These are phyloP conservation scores for Alethe castanea DNA, from an alignment of 2,113 vertebrate genomes.

Conservation along the genomic window DNA sequence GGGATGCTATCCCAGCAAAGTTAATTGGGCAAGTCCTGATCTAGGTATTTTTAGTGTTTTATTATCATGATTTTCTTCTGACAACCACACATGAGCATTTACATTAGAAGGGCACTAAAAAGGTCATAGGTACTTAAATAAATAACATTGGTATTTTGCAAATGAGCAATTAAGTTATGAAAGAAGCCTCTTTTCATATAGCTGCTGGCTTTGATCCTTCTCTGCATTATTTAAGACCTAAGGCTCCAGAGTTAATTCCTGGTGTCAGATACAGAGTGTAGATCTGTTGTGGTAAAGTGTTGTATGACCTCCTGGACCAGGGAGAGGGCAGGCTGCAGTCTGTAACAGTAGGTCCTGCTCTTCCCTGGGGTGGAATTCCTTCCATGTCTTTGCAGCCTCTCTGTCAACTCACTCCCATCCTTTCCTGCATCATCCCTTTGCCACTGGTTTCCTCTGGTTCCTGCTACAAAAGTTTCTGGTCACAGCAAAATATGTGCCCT, in stretches of 20 bases:
- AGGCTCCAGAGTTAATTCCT: not conserved
- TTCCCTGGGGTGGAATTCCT: not conserved
- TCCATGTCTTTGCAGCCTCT: not conserved
- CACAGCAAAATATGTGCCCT: not conserved
- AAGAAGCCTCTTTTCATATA: not conserved
- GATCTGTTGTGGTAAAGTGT: not conserved
- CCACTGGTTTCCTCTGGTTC: not conserved
- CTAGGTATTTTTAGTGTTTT: not conserved
- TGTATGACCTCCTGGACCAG: not conserved
- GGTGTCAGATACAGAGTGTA: not conserved
- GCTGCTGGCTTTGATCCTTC: not conserved
- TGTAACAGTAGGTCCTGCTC: not conserved
- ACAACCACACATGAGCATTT: not conserved
- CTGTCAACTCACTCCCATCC: rapidly evolving
- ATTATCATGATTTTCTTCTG: not conserved
- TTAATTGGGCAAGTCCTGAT: not conserved
- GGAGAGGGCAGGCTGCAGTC: not conserved
- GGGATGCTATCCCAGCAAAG: not conserved
- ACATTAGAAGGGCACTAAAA: not conserved
- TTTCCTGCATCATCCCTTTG: not conserved
- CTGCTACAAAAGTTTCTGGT: not conserved
- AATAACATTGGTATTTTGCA: not conserved
- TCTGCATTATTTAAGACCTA: not conserved
- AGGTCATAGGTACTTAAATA: not conserved
- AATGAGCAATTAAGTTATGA: not conserved